Conservation (phyloP, 1,140 invertebrate genomes). For the Hydropsyche tenuis region DNA sequence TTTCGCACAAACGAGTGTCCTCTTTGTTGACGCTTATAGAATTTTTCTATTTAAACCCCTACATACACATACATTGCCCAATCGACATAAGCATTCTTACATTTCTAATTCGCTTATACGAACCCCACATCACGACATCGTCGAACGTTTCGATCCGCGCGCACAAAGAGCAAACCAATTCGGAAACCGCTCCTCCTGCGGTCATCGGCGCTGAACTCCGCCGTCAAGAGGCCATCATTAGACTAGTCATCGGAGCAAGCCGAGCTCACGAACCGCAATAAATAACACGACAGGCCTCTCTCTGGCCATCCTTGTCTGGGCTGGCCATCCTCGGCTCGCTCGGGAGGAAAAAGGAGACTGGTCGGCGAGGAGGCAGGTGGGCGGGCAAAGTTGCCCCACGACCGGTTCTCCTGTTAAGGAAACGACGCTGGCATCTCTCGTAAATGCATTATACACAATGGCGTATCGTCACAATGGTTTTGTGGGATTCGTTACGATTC, state of each 20-base stretch:
- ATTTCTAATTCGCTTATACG: no score
- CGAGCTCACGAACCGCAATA: conserved; percentile 11
- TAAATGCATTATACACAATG: not conserved
- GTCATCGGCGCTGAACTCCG: conserved; percentile 13
- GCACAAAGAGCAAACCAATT: not conserved
- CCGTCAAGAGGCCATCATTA: conserved; percentile 26
- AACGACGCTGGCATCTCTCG: conserved; percentile 26
- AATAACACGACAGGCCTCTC: conserved; percentile 13
- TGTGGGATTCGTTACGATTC: not conserved
- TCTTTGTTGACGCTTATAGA: no score
- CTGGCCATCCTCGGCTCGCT: not conserved
- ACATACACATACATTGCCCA: no score
- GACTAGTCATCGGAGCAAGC: conserved; percentile 21
- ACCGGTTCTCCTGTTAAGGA: conserved; percentile 39
- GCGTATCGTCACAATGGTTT: not conserved
- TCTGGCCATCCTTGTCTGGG: not conserved
- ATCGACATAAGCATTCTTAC: no score
- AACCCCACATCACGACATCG: no score
- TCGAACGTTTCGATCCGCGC: no score
- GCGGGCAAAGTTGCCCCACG: not conserved
- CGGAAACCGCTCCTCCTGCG: not conserved
- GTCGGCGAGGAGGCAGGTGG: not conserved
- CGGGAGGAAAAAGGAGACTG: not conserved
- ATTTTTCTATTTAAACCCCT: no score
- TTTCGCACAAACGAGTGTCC: no score